Base-by-base conservation (phyloP, 2,888 invertebrate species). In the Aphodius sticticus region DNA sequence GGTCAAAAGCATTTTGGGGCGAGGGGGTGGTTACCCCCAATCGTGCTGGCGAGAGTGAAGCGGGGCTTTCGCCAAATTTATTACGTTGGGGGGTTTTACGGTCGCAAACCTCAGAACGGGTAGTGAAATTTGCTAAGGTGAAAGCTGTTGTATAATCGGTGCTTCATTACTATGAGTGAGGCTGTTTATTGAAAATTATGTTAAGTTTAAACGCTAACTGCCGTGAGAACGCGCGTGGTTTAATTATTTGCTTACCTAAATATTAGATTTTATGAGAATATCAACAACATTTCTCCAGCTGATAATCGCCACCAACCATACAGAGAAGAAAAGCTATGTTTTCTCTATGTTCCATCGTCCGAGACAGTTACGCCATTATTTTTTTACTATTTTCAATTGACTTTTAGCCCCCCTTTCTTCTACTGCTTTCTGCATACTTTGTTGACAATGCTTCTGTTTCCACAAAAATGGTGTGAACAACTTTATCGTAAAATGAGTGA, bases 121-220 rank as follows among this genome's bases (percentile, higher is more conserved):
- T 36, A 74, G 74, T 36, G 37, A 74, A 74, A 74, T 74, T 74
- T 36, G 26, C n/a, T 36, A 74, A 74, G 74, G 74, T 74, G 74
- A 35, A 37, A n/a, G 74, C 74, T n/a, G 35, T 53, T 53, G 35
- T 74, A 36, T 74, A 74, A 74, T 35, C 26, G 74, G 35, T 15
- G 36, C 74, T 74, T 74, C 36, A 74, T 74, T 35, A 74, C 37
- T 37, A 74, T 74, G 37, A 74, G 74, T 74, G 71, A 71, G 16
- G 16, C 71, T 35, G 74, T 37, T 74, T 16, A 74, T 74, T 74
- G 74, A 74, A 74, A 36, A 74, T 74, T 74, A 74, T 37, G 26
- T 74, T 26, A 74, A 74, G 36, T 74, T 74, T 37, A 16, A 36
- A 74, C 16, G 74, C 74, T 74, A 74, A 74, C 74, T 74, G n/a